phyloP scores from a whole-genome alignment of 2,797 vertebrate genomes.

The Platyrinchus mystaceus region DNA sequence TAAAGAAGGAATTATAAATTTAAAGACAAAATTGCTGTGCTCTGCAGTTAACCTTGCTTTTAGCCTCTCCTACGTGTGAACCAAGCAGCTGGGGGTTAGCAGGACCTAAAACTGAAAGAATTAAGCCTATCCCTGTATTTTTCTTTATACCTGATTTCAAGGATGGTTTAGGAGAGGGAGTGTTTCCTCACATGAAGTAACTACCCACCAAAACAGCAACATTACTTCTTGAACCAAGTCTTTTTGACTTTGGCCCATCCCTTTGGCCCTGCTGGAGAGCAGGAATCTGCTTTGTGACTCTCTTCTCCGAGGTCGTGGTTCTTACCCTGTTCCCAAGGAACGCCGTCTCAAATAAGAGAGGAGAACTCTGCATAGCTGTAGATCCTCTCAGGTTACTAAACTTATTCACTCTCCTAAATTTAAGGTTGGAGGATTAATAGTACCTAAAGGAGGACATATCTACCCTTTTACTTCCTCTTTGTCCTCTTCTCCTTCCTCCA shows the following conservation, averaged over 20 bases:
- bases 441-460: constrained; percentile 9
- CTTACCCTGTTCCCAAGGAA: neutral
- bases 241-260: neutral
- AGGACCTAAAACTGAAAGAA: neutral
- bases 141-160: neutral
- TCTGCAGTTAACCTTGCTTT: neutral
- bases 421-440: constrained; percentile 49
- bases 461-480: constrained; percentile 32
- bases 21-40: neutral
- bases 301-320: neutral
- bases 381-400: neutral
- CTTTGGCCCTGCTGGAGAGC: neutral
- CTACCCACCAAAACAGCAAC: neutral
- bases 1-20: neutral
- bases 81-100: neutral
- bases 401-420: constrained; percentile 23
- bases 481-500: constrained; percentile 2
- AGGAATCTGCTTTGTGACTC: neutral
- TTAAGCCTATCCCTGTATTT: neutral
- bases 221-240: neutral
- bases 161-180: neutral
- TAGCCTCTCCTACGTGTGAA: accelerated
- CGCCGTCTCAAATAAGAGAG: neutral
- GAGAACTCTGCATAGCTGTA: neutral
- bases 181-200: neutral